Conservation (phyloP, 2,113 vertebrate genomes). For the Stercorarius parasiticus region DNA sequence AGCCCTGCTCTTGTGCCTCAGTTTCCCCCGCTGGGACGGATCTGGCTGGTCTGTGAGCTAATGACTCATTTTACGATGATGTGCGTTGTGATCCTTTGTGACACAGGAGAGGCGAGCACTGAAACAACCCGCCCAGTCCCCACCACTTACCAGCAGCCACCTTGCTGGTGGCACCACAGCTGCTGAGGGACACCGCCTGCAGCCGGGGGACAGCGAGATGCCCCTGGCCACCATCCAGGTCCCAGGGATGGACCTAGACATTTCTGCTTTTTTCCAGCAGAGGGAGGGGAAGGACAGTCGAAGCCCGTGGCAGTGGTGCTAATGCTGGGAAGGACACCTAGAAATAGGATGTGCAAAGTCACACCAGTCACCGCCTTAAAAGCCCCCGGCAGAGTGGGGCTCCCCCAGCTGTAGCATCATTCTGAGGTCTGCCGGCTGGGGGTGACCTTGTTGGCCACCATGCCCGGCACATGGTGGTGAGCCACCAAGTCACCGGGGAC, state of each 20-base stretch:
- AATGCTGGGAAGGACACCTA: background rate
- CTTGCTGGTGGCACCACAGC: background rate
- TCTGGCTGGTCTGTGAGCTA: background rate
- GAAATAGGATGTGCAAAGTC: background rate
- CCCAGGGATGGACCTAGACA: background rate
- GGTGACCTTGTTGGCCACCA: background rate
- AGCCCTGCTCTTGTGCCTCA: background rate
- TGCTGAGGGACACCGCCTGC: background rate
- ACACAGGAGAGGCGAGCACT: accelerated
- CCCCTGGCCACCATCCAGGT: background rate
- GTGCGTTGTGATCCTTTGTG: background rate
- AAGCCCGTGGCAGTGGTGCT: accelerated
- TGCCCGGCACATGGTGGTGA: background rate
- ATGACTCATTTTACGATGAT: background rate
- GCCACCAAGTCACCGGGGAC: background rate
- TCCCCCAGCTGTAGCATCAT: background rate
- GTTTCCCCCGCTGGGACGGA: background rate
- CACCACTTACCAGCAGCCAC: background rate
- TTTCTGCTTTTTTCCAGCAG: constrained; percentile 7
- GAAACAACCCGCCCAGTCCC: background rate
- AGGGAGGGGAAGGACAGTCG: background rate
- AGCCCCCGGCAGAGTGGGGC: background rate
- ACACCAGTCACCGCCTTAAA: background rate
- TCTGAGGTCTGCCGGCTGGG: background rate
- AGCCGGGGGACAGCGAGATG: background rate